Base-by-base conservation (phyloP, 1,140 invertebrate species). In the Ceratosolen fusciceps region DNA sequence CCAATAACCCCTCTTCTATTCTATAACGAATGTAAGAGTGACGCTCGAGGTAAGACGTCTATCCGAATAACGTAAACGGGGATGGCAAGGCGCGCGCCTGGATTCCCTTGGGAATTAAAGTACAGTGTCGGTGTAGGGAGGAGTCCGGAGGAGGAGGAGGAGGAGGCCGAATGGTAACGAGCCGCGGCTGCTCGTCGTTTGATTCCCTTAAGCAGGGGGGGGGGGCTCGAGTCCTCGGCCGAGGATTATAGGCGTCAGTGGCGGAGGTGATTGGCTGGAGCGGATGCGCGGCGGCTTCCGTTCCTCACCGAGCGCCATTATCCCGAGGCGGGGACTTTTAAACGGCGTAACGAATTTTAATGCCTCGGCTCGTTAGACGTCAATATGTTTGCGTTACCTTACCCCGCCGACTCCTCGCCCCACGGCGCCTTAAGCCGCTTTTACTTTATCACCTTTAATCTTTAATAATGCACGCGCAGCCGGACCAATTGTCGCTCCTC, bases 311-410 rank as follows among this genome's bases (percentile, higher is more conserved):
- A 62, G 29, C 29, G 24, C 31, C 4, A 62, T 34, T 10, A 62
- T 62, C 34, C 26, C 58, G 58, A 62, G n/a, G n/a, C 1, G 26
- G 21, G 29, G 31, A 19, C 5, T 62, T 34, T 16, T 62, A 34
- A 3, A n/a, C 31, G 58, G 58, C 58, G 58, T 34, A 62, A 34
- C 58, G 29, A 62, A 62, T 62, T 62, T 62, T 62, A 62, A 62
- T 62, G 58, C 29, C 16, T 34, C 21, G 0, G 34, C 58, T 62
- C 58, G 58, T 62, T 62, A 62, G 58, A 12, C 29, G 2, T 62
- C 58, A 62, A 62, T 62, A 62, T n/a, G 29, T 62, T 62, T 62
- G 14, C 29, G 58, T 62, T 62, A 62, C 21, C 1, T 62, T 62
- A 34, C 16, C 14, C 14, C n/a, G n/a, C n/a, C n/a, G n/a, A n/a